Evolutionary conservation across 2,888 invertebrate species (phyloP).

Genomic region (Herminia tarsipennalis): DNA sequence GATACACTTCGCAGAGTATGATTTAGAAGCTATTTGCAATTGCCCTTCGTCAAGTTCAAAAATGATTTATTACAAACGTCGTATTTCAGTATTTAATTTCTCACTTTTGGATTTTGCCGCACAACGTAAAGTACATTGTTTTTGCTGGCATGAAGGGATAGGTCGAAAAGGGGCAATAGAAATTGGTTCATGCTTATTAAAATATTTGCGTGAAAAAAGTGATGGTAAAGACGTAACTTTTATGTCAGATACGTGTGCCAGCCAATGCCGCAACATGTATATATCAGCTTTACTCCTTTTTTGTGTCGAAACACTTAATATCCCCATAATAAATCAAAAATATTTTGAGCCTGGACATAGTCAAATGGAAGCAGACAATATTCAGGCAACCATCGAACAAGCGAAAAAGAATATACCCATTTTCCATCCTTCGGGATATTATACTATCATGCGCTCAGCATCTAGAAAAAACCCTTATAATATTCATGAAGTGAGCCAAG

Average conservation of each 20-base stretch:
- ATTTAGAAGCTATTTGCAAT: conserved; percentile 24
- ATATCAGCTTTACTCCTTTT: conserved; percentile 24
- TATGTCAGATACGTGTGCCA: conserved; percentile 27
- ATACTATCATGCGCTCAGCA: conserved; percentile 18
- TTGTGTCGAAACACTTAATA: conserved; percentile 17
- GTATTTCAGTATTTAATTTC: conserved; percentile 18
- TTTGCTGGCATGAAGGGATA: conserved; percentile 29
- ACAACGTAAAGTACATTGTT: conserved; percentile 18
- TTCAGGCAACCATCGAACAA: conserved; percentile 22
- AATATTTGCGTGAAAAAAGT: conserved; percentile 23
- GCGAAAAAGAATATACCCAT: conserved; percentile 25
- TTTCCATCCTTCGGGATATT: conserved; percentile 16
- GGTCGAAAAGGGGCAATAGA: conserved; percentile 20
- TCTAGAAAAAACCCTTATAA: conserved; percentile 19
- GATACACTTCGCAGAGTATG: conserved; percentile 26
- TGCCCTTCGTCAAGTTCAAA: conserved; percentile 18
- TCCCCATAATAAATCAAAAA: conserved; percentile 28
- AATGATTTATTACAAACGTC: conserved; percentile 17
- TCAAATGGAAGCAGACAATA: no score
- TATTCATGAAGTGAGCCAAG: conserved; percentile 16
- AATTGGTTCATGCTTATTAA: conserved; percentile 26
- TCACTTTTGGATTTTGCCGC: conserved; percentile 22
- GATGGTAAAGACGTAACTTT: conserved; percentile 24
- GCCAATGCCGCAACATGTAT: conserved; percentile 25
- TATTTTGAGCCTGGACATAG: conserved; percentile 30